Conservation (phyloP, 2,113 vertebrate species). For the Lepisosteus oculatus region DNA sequence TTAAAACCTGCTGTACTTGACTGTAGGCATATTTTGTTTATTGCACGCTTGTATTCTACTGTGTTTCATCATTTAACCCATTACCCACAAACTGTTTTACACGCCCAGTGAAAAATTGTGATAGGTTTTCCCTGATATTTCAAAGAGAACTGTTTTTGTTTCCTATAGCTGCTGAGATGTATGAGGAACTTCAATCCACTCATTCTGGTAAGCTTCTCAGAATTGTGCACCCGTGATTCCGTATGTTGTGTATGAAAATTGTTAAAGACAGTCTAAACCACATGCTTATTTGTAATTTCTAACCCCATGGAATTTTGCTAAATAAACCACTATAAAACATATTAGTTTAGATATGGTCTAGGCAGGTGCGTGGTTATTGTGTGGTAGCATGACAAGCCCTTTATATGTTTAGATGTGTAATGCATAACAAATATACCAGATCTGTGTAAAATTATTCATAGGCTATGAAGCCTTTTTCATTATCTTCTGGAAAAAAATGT, state of each 20-base stretch:
- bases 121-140: not conserved
- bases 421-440: no score
- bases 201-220: slow-evolving; percentile 59
- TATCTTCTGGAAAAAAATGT: no score
- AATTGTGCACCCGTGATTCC: slow-evolving; percentile 13
- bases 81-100: slow-evolving; percentile 6
- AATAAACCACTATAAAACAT: not conserved
- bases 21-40: slow-evolving; percentile 18
- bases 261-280: not conserved
- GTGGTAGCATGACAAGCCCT: no score
- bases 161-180: slow-evolving; percentile 53
- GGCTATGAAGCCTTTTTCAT: no score
- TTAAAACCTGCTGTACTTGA: not conserved
- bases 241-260: not conserved
- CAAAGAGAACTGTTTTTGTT: not conserved
- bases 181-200: slow-evolving; percentile 56
- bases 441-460: no score
- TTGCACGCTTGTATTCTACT: slow-evolving; percentile 14
- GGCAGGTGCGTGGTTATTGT: no score
- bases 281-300: not conserved
- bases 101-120: not conserved
- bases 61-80: slow-evolving; percentile 26
- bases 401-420: no score
- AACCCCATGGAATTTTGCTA: not conserved
- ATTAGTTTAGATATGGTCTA: slow-evolving; percentile 17